Evolutionary conservation across 2,797 vertebrate genomes (phyloP).

Genomic region (Pipistrellus pygmaeus): DNA sequence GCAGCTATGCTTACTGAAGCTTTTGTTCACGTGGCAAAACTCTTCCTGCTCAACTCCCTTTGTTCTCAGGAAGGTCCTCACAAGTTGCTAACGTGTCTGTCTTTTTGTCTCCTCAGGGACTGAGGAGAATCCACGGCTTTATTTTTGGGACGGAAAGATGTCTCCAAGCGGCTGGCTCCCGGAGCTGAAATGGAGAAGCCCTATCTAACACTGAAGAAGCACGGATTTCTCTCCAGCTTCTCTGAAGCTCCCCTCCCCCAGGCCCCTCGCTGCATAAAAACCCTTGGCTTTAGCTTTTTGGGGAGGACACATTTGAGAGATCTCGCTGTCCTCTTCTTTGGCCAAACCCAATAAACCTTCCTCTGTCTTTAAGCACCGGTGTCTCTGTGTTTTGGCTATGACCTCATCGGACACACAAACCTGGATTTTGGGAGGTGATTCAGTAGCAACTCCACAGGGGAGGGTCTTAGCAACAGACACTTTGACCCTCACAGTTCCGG

Average conservation of each 20-base stretch:
- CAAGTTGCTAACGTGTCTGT: not conserved
- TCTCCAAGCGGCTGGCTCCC: not conserved
- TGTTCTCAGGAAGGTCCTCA: not conserved
- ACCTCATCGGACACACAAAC: too few species aligned
- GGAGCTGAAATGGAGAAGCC: not conserved
- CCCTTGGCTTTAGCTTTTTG: fast-evolving
- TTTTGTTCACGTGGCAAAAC: not conserved
- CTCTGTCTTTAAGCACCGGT: not conserved
- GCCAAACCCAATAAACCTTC: not conserved
- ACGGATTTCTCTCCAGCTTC: too few species aligned
- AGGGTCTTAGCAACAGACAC: not conserved
- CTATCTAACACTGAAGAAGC: not conserved
- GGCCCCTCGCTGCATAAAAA: not conserved
- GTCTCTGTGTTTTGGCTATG: not conserved
- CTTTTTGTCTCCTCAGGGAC: not conserved
- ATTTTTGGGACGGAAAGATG: too few species aligned
- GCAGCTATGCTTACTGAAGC: too few species aligned
- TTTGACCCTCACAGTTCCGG: not conserved
- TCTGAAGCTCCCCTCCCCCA: too few species aligned
- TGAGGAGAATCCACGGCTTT: not conserved
- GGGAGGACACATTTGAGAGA: not conserved
- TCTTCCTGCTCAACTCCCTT: not conserved
- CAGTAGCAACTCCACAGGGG: not conserved
- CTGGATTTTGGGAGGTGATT: too few species aligned
- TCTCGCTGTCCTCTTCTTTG: not conserved